These are phyloP conservation scores for Anguilla pacifica DNA, from an alignment of 2,797 vertebrate species.

Conservation along the genomic window DNA sequence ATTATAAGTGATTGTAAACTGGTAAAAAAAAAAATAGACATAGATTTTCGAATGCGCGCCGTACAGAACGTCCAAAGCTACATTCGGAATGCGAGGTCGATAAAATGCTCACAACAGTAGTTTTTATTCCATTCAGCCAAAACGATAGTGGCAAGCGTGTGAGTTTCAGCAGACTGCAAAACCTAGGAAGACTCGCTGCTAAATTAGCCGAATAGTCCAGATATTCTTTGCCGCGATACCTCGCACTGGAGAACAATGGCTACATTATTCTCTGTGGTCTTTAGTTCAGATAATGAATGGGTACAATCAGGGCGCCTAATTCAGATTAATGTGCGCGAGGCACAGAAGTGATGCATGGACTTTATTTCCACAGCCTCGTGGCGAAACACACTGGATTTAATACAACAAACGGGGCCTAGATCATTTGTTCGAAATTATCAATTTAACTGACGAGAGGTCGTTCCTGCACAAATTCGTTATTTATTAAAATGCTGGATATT, in stretches of 20 bases:
- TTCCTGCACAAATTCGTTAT: neutral
- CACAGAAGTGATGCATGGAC: neutral
- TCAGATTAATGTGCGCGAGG: neutral
- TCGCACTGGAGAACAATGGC: neutral
- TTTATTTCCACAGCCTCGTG: neutral
- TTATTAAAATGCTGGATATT: neutral
- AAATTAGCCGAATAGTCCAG: neutral
- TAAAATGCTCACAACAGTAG: neutral
- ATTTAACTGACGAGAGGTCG: neutral
- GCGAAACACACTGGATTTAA: neutral
- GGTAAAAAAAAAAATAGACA: constrained; percentile 2
- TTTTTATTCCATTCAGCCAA: neutral
- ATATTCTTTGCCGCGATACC: neutral
- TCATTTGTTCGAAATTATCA: neutral
- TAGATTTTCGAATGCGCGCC: neutral
- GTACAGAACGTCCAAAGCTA: neutral
- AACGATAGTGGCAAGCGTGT: neutral
- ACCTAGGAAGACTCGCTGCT: neutral
- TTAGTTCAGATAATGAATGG: constrained; percentile 20
- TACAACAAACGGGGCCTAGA: neutral
- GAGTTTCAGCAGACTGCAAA: neutral
- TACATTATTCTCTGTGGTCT: neutral
- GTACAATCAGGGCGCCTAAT: neutral
- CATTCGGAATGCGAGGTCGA: neutral
- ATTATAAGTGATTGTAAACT: constrained; percentile 3